A percentile compares a stretch with the other conserved stretches of the same genome.
These are phyloP conservation scores for Serrognathus titanus DNA, from an alignment of 2,888 invertebrate genomes.

Conservation along the genomic window DNA sequence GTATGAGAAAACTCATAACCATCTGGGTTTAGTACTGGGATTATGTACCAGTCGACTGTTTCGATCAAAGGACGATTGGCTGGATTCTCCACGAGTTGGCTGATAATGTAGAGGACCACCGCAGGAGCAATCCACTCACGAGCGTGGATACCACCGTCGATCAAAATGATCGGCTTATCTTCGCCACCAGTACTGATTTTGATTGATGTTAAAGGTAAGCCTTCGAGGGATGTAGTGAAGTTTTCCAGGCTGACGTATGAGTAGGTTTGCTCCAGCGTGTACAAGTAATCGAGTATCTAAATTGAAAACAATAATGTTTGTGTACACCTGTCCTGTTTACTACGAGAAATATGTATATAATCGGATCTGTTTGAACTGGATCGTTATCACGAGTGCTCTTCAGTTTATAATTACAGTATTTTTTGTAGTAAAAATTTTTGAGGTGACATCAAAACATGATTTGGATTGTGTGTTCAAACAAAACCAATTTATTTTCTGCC, in stretches of 20 bases:
- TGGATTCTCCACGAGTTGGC: constrained; percentile 60
- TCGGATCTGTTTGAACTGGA: not conserved
- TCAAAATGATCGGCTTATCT: constrained; percentile 57
- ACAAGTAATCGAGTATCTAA: constrained; percentile 46
- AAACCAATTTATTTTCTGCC: not conserved
- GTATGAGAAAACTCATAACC: constrained; percentile 62
- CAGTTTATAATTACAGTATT: no score
- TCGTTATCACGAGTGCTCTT: no score
- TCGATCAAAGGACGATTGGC: constrained; percentile 55
- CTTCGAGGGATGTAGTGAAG: constrained; percentile 55
- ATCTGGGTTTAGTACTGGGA: constrained; percentile 71
- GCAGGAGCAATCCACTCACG: constrained; percentile 73
- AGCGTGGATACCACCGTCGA: constrained; percentile 62
- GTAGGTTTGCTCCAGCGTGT: constrained; percentile 48
- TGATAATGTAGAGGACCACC: constrained; percentile 61
- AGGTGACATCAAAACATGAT: no score
- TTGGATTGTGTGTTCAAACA: not conserved
- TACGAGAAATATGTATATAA: not conserved
- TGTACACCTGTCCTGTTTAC: not conserved
- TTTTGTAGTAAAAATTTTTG: no score
- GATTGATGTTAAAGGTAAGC: constrained; percentile 52
- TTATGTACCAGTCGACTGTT: constrained; percentile 62
- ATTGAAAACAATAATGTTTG: constrained; percentile 7
- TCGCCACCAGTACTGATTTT: constrained; percentile 58
- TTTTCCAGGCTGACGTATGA: constrained; percentile 50